Evolutionary conservation across 2,888 invertebrate species (phyloP), one percentile per base, ranked within the genome.

Genomic region (Theristus sp.): DNA sequence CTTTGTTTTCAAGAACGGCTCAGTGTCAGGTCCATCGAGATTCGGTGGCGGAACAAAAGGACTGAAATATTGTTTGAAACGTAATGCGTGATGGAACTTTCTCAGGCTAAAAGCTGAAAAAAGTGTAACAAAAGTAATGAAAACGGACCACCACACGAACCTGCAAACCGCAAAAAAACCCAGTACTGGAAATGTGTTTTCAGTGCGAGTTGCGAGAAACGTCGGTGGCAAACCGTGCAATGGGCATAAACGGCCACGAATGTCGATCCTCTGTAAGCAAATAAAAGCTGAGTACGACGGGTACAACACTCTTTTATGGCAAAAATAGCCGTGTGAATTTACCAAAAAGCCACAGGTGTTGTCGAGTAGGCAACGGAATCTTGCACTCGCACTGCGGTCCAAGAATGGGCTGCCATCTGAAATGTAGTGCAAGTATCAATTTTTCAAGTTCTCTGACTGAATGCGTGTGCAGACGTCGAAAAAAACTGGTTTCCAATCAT

Each of bases 321-420:
- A n/a, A n/a, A n/a, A n/a, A n/a, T n/a, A n/a, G n/a, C n/a, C n/a
- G n/a, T n/a, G n/a, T n/a, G n/a, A n/a, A n/a, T 84, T 83, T 77
- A 91, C 91, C 81, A 98, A 82, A 79, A 98, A 98, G 64, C 98
- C 98, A 70, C 96, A 98, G 71, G 98, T 99, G 78, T 98, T 98
- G 80, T 98, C 98, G 71, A 98, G 81, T 47, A 98, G 82, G 81
- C 98, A 98, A 71, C 98, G 84, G 82, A 98, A 98, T 74, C 98
- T 83, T 71, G 98, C 96, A 65, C 96, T 96, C 74, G 98, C 94
- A 77, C 90, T 91, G 70, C 96, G 82, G 77, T 96, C 94, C 69
- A 96, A 64, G 26, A 61, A 64, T 26, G 64, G 59, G 1, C 61
- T 60, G 26, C 67, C 66, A 29, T 65, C 66, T 66, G 62, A 27